Evolutionary conservation across 2,888 invertebrate genomes (phyloP), one percentile per base, ranked within the genome.

Genomic region (Platycheirus rosarum): DNA sequence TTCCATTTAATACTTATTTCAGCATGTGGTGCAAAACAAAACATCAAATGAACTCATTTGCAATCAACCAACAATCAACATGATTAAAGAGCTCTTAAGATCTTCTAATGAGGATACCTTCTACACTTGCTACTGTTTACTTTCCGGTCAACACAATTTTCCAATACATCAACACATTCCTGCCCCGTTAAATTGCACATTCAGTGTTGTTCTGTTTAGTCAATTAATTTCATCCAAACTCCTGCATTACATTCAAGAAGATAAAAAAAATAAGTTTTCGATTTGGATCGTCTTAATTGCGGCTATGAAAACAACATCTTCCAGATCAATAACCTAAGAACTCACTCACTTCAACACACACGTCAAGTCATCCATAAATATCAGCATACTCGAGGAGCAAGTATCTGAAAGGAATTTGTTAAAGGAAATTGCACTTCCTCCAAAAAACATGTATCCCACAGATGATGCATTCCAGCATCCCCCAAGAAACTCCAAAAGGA

Each of bases 381-480:
- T 66, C 80, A 80, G 42, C 74, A 32, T 32, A n/a, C n/a, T n/a
- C n/a, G n/a, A n/a, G n/a, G n/a, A 23, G 5, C 29, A 7, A 8
- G 29, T 8, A 32, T 32, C 29, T 8, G 8, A 32, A 7, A 32
- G 65, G 70, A 53, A 60, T 65, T 70, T 63, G 57, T 71, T 35
- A 82, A 63, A 82, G 82, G 82, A 77, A 82, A 82, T 82, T 68
- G 77, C 82, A 82, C 82, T 82, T 82, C 82, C 82, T 82, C 68
- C 82, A 71, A 62, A 66, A 71, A 73, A 29, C n/a, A n/a, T 44
- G 44, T 37, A 71, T 68, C 49, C 57, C 57, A 68, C 62, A 63
- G n/a, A n/a, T n/a, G n/a, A n/a, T n/a, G n/a, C n/a, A n/a, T n/a
- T n/a, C n/a, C n/a, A 26, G 62, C 63, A 79, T 63, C 74, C 74